phyloP scores from a whole-genome alignment of 1,140 invertebrate species.

The Cryptotermes secundus region DNA sequence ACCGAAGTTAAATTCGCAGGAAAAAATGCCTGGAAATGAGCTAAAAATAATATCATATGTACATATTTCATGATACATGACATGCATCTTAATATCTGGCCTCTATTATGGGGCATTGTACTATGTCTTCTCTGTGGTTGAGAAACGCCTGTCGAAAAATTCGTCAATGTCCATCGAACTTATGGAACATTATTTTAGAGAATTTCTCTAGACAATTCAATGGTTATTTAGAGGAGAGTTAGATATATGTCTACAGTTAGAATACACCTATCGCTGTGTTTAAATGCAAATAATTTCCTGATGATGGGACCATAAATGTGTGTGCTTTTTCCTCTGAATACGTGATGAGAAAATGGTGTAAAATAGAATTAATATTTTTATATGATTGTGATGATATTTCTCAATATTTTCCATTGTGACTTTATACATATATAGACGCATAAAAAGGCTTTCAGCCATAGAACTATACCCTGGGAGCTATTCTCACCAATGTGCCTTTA shows the following conservation, averaged over 20 bases:
- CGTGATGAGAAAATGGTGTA: background rate
- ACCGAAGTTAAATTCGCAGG: no score
- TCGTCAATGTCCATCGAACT: no score
- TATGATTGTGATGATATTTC: constrained; percentile 1
- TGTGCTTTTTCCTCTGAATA: background rate
- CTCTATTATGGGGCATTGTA: no score
- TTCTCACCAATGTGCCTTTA: background rate
- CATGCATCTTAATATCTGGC: no score
- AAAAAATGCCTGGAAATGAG: no score
- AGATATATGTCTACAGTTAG: background rate
- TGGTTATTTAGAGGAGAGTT: no score
- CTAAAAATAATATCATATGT: no score
- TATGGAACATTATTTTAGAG: no score
- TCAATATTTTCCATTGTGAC: background rate
- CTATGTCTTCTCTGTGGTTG: no score
- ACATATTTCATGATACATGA: no score
- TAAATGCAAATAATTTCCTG: background rate
- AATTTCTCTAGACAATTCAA: background rate
- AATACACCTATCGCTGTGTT: background rate
- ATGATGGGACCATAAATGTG: background rate
- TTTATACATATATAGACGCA: no score
- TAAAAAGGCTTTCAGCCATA: background rate
- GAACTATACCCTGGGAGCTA: background rate
- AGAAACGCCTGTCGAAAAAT: no score
- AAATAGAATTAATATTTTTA: background rate